Evolutionary conservation across 1,140 invertebrate species (phyloP).

Genomic region (Atta cephalotes): DNA sequence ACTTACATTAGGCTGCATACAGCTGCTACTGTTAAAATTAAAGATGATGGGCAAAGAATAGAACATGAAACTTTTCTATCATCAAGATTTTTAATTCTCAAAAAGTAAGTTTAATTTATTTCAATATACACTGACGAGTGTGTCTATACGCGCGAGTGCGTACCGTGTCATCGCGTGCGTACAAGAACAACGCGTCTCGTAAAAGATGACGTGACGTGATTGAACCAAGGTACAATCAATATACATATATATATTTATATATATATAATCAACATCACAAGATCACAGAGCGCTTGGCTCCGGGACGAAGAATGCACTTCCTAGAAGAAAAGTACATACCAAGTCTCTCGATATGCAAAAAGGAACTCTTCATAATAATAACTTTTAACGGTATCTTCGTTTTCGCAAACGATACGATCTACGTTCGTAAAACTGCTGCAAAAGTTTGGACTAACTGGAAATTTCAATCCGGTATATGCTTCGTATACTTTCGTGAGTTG

Average conservation of each 20-base stretch:
- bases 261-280: constrained; percentile 77
- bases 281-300: constrained; percentile 68
- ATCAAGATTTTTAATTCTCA: constrained; percentile 79
- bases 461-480: constrained; percentile 69
- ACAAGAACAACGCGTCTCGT: constrained; percentile 75
- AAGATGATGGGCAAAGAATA: neutral
- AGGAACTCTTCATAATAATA: constrained; percentile 77
- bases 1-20: constrained; percentile 1
- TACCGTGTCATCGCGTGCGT: constrained; percentile 58
- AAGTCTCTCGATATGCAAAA: constrained; percentile 77
- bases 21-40: neutral
- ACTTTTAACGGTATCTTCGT: constrained; percentile 63
- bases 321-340: constrained; percentile 46
- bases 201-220: constrained; percentile 73
- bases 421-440: constrained; percentile 68
- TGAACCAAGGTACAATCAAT: constrained; percentile 73
- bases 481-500: constrained; percentile 84
- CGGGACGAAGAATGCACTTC: constrained; percentile 60
- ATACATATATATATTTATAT: constrained; percentile 64
- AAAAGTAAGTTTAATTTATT: constrained; percentile 84
- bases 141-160: constrained; percentile 37
- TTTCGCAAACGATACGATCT: constrained; percentile 70
- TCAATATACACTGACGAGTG: constrained; percentile 80
- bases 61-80: constrained; percentile 35
- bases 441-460: constrained; percentile 66